Evolutionary conservation across 2,113 vertebrate species (phyloP), one percentile per base, ranked within the genome.

Genomic region (Raphicerus campestris): DNA sequence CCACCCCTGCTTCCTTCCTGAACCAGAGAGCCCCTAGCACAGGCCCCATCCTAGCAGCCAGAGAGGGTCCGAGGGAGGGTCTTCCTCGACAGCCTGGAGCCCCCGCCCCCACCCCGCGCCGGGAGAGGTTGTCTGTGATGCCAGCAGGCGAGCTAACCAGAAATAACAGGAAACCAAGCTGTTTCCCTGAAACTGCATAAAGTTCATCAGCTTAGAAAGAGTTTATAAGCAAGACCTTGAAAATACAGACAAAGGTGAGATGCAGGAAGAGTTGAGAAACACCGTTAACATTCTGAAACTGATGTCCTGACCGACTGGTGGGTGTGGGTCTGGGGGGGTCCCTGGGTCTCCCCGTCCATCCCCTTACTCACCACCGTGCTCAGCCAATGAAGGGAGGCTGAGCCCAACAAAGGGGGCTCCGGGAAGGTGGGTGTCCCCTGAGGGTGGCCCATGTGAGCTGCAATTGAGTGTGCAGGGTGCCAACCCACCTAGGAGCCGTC

Each of bases 51-150:
- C n/a, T 8, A 5, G 10, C 39, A 91, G n/a, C 39, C 49, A 15
- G 26, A 39, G 42, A 42, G 49, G 15, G 73, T 16, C 22, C 1
- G 5, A 13, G 17, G 66, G 35, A 39, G n/a, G 66, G n/a, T 20
- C 28, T 2, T 19, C n/a, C 39, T 4, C 10, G 6, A 30, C 14
- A 0, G 0, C 42, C 58, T 3, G 3, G 47, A 9, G 39, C 30
- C 56, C 6, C 17, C 10, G 1, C 30, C 0, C 7, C 7, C 14
- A 14, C 28, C 42, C 75, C 2, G 1, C 15, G 0, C 16, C 1
- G 0, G 30, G 55, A 11, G 1, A 11, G 22, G 51, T 51, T 19
- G 20, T 32, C 73, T 16, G 15, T 22, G 11, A 26, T 22, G 13
- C 20, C 32, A 3, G 24, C 20, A 10, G 2, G 17, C 6, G 0